phyloP scores from a whole-genome alignment of 2,113 vertebrate genomes.

The Embiotoca jacksoni region DNA sequence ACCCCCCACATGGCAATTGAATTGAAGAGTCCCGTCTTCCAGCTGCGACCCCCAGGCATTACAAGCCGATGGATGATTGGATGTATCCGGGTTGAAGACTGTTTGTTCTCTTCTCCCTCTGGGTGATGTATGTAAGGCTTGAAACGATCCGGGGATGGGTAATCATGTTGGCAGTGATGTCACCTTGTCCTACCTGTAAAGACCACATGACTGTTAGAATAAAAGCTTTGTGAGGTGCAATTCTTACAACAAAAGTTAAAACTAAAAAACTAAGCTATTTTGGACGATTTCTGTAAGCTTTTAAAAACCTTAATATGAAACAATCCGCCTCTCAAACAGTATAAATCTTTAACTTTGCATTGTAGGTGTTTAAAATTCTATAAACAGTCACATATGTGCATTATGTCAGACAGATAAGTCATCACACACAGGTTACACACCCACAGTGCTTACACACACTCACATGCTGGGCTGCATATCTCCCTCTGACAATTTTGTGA shows the following conservation, averaged over 20 bases:
- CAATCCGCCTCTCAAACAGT: background rate
- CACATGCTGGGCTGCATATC: conserved; percentile 10
- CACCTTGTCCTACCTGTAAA: conserved; percentile 32
- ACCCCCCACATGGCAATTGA: conserved; percentile 42
- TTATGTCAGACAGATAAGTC: conserved; percentile 15
- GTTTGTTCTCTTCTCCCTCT: conserved; percentile 24
- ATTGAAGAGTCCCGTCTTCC: conserved; percentile 59
- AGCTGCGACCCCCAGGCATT: conserved; percentile 68
- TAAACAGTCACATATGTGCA: background rate
- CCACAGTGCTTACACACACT: conserved; percentile 29
- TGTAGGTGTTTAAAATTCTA: background rate
- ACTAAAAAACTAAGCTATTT: background rate
- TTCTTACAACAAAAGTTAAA: conserved; percentile 1
- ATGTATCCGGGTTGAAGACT: conserved; percentile 38
- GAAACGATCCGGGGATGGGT: conserved; percentile 4
- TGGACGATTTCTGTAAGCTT: background rate
- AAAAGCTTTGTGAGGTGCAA: background rate
- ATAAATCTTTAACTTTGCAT: background rate
- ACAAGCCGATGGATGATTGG: conserved; percentile 40
- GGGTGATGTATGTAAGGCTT: conserved; percentile 39
- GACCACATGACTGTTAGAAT: background rate
- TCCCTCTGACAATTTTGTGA: conserved; percentile 38
- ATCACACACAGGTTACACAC: conserved; percentile 7
- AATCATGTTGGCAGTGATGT: conserved; percentile 42
- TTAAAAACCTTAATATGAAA: background rate